These are phyloP conservation scores for Rhyacophila evoluta DNA, from an alignment of 2,888 invertebrate genomes.

Conservation along the genomic window DNA sequence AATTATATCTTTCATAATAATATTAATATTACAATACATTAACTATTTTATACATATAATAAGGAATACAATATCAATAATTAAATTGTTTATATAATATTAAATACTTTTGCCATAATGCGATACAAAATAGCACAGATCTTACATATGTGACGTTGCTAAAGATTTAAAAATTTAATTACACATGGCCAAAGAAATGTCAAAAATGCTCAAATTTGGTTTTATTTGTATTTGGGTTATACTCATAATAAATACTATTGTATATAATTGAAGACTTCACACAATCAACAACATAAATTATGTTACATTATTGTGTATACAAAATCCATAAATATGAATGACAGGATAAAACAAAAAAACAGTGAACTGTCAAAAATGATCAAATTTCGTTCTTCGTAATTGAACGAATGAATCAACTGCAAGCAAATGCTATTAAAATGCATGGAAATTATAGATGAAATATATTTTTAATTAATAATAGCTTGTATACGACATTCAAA, in stretches of 20 bases:
- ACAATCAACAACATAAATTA: too few relatives aligned
- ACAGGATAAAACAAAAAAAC: too few relatives aligned
- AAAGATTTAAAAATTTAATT: not conserved
- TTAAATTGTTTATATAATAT: slow-evolving; percentile 45
- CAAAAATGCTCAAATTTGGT: slow-evolving; percentile 13
- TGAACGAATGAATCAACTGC: too few relatives aligned
- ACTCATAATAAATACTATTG: not conserved
- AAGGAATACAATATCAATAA: slow-evolving; percentile 52
- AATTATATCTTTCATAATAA: slow-evolving; percentile 41
- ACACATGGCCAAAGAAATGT: slow-evolving; percentile 10
- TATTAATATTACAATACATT: slow-evolving; percentile 49
- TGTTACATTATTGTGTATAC: too few relatives aligned
- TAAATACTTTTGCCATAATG: slow-evolving; percentile 49
- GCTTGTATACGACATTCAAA: too few relatives aligned
- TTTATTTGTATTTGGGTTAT: not conserved
- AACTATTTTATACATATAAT: slow-evolving; percentile 52
- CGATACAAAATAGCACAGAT: slow-evolving; percentile 53
- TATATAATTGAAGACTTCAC: too few relatives aligned
- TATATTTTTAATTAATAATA: too few relatives aligned
- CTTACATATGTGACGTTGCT: slow-evolving; percentile 38
- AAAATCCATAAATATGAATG: too few relatives aligned
- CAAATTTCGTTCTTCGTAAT: too few relatives aligned
- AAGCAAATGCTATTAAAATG: too few relatives aligned
- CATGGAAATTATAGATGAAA: too few relatives aligned
- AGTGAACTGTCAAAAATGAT: too few relatives aligned